Evolutionary conservation across 2,888 invertebrate genomes (phyloP).

Genomic region (Cheilosia soror): DNA sequence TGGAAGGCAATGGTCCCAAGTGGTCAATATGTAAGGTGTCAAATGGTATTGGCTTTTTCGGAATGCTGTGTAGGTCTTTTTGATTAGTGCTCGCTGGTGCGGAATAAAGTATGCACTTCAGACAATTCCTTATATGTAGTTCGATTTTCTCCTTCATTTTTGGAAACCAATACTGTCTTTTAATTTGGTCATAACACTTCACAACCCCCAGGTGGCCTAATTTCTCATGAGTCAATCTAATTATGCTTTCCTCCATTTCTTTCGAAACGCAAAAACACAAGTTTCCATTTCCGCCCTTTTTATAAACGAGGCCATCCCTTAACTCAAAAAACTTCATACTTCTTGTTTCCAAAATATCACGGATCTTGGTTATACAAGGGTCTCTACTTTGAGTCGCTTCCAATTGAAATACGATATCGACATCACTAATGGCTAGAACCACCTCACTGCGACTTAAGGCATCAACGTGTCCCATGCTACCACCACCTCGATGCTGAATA

Average conservation of each 20-base stretch:
- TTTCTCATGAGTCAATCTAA: conserved; percentile 51
- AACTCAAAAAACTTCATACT: conserved; percentile 32
- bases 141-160: conserved; percentile 36
- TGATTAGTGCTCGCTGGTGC: conserved; percentile 5
- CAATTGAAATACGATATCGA: conserved; percentile 63
- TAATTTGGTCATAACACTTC: conserved; percentile 52
- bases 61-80: conserved; percentile 30
- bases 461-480: conserved; percentile 59
- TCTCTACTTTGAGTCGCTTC: conserved; percentile 47
- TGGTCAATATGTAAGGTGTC: conserved; percentile 39
- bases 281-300: conserved; percentile 17
- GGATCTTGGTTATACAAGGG: conserved; percentile 31
- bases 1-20: background rate
- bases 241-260: conserved; percentile 62
- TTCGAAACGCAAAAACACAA: conserved; percentile 53
- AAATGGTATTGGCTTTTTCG: conserved; percentile 38
- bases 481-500: conserved; percentile 44
- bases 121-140: conserved; percentile 25
- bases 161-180: conserved; percentile 60
- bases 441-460: conserved; percentile 48
- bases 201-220: conserved; percentile 43
- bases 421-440: conserved; percentile 30
- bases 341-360: conserved; percentile 39
- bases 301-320: conserved; percentile 49
- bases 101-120: conserved; percentile 46